A percentile compares a stretch with the other conserved stretches of the same genome.
Conservation (phyloP, 2,888 invertebrate species). For the Mythimna albipuncta region DNA sequence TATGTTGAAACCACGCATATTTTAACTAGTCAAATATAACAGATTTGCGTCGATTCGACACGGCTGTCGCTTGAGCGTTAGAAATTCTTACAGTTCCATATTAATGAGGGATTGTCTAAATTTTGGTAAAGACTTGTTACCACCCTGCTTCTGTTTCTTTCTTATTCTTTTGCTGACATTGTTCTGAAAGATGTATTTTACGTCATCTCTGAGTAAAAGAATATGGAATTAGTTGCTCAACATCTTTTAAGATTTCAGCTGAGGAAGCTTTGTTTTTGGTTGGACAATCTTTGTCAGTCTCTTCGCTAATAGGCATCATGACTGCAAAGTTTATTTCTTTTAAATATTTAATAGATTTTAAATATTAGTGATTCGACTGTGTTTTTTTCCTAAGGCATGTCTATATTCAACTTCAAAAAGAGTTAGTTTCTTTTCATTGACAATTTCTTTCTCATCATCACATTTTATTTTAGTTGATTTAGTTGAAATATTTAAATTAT, state of each 20-base stretch:
- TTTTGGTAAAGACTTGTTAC: conserved; percentile 53
- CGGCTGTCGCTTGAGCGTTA: conserved; percentile 65
- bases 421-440: not conserved
- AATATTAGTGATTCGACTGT: not conserved
- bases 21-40: conserved; percentile 78
- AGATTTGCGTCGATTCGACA: conserved; percentile 80
- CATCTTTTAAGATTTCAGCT: conserved; percentile 25
- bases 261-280: not conserved
- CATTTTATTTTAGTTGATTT: not conserved
- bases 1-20: conserved; percentile 67
- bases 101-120: conserved; percentile 62
- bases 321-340: not conserved
- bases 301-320: not conserved
- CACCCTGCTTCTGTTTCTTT: conserved; percentile 45
- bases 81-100: conserved; percentile 61
- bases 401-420: not conserved
- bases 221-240: not conserved
- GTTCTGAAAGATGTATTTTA: conserved; percentile 40
- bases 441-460: not conserved
- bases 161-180: conserved; percentile 28
- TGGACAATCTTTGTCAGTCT: conserved; percentile 1
- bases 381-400: not conserved
- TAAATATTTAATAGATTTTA: not conserved
- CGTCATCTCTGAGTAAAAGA: conserved; percentile 12
- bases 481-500: not conserved